Evolutionary conservation across 1,140 invertebrate species (phyloP).

Genomic region (Acromyrmex charruanus): DNA sequence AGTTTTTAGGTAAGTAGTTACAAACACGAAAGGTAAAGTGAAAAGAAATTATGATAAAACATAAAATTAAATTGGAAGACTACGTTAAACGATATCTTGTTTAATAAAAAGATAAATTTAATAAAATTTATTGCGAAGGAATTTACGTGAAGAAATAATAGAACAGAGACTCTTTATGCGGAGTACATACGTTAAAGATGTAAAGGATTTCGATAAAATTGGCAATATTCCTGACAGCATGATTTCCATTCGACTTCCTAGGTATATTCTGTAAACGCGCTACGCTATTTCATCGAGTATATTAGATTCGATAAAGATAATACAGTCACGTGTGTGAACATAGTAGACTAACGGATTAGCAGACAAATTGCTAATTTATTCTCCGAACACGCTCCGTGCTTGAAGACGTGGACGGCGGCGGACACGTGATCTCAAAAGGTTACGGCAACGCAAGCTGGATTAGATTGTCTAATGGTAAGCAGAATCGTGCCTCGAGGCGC

Average conservation of each 20-base stretch:
- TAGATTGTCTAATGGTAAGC: slow-evolving; percentile 69
- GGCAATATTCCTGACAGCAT: neutral
- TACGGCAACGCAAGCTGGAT: slow-evolving; percentile 51
- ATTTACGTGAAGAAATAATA: neutral
- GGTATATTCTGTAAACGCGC: slow-evolving; percentile 5
- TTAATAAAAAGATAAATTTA: neutral
- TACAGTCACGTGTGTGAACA: slow-evolving; percentile 5
- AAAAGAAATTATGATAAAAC: neutral
- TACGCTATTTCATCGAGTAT: slow-evolving; percentile 34
- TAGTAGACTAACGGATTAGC: slow-evolving; percentile 39
- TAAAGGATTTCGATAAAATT: slow-evolving; percentile 26
- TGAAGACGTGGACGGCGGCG: slow-evolving; percentile 39
- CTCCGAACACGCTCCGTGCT: slow-evolving; percentile 52
- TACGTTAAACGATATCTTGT: neutral
- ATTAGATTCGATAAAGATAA: slow-evolving; percentile 47
- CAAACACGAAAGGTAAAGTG: neutral
- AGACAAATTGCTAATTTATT: slow-evolving; percentile 66
- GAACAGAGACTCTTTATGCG: neutral
- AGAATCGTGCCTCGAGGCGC: slow-evolving; percentile 51
- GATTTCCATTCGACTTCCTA: slow-evolving; percentile 3
- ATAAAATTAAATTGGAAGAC: neutral
- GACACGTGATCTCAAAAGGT: slow-evolving; percentile 66
- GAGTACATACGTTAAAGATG: neutral
- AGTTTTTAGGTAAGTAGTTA: neutral
- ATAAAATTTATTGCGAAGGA: neutral